Conservation (phyloP, 1,140 invertebrate species). For the Solenopsis invicta region DNA sequence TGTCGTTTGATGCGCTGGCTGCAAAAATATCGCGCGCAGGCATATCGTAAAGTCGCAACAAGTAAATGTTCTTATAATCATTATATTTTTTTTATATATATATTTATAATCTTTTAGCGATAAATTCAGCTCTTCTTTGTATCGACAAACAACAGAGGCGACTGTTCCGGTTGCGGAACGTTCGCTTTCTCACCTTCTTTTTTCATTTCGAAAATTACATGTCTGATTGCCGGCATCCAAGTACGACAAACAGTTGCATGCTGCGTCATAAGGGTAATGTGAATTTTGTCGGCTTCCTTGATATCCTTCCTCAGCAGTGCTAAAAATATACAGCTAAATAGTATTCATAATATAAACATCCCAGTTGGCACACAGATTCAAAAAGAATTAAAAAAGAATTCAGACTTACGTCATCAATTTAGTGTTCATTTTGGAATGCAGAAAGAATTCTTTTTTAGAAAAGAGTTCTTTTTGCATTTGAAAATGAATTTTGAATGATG, state of each 20-base stretch:
- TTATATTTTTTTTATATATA: neutral
- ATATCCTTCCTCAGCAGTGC: conserved; percentile 82
- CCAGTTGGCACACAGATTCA: too few relatives aligned
- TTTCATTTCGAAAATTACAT: conserved; percentile 83
- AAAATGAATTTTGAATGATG: too few relatives aligned
- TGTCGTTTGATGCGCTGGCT: neutral
- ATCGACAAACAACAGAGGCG: neutral
- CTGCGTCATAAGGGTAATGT: conserved; percentile 85
- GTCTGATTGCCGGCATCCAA: conserved; percentile 86
- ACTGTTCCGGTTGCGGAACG: neutral
- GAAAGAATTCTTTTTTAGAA: too few relatives aligned
- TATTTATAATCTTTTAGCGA: neutral
- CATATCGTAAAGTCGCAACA: too few relatives aligned
- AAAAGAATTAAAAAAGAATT: too few relatives aligned
- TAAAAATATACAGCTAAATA: conserved; percentile 73
- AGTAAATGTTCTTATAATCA: neutral
- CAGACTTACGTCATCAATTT: too few relatives aligned
- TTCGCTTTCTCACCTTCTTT: conserved; percentile 58
- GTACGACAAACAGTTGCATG: conserved; percentile 83
- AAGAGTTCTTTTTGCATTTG: too few relatives aligned
- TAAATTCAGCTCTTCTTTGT: conserved; percentile 30
- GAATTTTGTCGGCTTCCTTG: conserved; percentile 83
- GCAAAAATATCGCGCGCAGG: neutral
- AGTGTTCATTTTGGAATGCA: too few relatives aligned
- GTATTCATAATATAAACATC: neutral